Evolutionary conservation across 2,888 invertebrate species (phyloP).

Genomic region (Drosophila phalerata): DNA sequence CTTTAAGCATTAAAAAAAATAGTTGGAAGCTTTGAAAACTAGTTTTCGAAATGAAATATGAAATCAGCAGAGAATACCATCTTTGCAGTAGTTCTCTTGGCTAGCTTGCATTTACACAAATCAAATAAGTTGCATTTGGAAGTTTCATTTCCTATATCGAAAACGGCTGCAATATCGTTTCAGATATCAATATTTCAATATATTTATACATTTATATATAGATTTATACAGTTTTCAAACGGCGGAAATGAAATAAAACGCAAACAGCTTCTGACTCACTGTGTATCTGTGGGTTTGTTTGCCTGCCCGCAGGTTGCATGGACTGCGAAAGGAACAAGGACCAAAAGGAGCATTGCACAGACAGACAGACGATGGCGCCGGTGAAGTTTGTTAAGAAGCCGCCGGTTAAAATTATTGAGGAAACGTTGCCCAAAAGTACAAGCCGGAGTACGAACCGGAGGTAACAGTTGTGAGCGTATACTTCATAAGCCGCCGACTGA

Average conservation of each 20-base stretch:
- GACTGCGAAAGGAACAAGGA: conserved; percentile 31
- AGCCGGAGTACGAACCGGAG: conserved; percentile 27
- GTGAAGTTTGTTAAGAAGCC: conserved; percentile 63
- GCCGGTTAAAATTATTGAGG: conserved; percentile 59
- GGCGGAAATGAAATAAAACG: conserved; percentile 59
- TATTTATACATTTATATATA: conserved; percentile 18
- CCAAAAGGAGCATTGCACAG: conserved; percentile 2
- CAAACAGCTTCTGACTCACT: conserved; percentile 13
- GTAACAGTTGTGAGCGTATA: conserved; percentile 44
- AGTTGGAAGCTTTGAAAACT: conserved; percentile 10
- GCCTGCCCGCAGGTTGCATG: conserved; percentile 26
- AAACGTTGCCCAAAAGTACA: conserved; percentile 42
- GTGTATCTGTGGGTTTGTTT: conserved; percentile 27
- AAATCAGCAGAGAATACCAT: conserved; percentile 1
- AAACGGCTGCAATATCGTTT: conserved; percentile 19
- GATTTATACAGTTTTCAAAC: conserved; percentile 20
- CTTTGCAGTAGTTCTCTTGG: not conserved
- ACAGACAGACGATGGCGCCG: conserved; percentile 33
- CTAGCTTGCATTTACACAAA: conserved; percentile 31
- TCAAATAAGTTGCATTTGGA: conserved; percentile 50
- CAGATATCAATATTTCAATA: conserved; percentile 29
- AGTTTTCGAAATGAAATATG: conserved; percentile 12
- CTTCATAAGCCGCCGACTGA: conserved; percentile 18
- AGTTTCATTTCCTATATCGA: conserved; percentile 38
- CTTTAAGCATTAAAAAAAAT: conserved; percentile 17